phyloP scores from a whole-genome alignment of 2,797 vertebrate genomes.

The Schizothorax lantsangensis region DNA sequence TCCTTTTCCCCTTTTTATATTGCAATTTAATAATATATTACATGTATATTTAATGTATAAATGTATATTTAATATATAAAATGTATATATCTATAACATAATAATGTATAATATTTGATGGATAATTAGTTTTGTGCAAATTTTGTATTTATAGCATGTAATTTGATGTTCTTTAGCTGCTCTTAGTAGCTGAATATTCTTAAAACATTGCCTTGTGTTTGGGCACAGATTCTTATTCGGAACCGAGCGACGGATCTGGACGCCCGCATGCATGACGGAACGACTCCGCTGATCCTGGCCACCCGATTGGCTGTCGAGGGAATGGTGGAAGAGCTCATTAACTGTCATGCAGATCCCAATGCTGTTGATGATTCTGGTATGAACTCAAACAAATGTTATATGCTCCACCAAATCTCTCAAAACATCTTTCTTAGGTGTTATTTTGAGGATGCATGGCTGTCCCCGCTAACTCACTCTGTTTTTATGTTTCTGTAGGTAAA shows the following conservation, averaged over 20 bases:
- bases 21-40: too few relatives aligned
- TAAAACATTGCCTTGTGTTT: conserved; percentile 11
- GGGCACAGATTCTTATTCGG: conserved; percentile 90
- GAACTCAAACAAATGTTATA: conserved; percentile 17
- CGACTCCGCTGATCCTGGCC: conserved; percentile 93
- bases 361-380: conserved; percentile 94
- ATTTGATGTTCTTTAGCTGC: not conserved
- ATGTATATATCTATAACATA: too few relatives aligned
- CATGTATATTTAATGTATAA: too few relatives aligned
- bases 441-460: not conserved
- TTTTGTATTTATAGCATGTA: not conserved
- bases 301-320: conserved; percentile 95
- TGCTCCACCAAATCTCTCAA: not conserved
- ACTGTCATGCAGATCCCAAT: conserved; percentile 94
- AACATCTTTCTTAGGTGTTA: not conserved
- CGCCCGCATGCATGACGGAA: conserved; percentile 94
- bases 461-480: not conserved
- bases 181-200: not conserved
- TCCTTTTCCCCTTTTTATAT: too few relatives aligned
- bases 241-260: conserved; percentile 97
- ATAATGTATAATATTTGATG: not conserved
- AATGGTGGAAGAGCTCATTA: conserved; percentile 97
- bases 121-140: not conserved
- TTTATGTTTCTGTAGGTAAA: conserved; percentile 81
- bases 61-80: too few relatives aligned